A percentile compares a stretch with the other conserved stretches of the same genome.
Conservation (phyloP, 2,113 vertebrate genomes). For the Xenopus laevis region DNA sequence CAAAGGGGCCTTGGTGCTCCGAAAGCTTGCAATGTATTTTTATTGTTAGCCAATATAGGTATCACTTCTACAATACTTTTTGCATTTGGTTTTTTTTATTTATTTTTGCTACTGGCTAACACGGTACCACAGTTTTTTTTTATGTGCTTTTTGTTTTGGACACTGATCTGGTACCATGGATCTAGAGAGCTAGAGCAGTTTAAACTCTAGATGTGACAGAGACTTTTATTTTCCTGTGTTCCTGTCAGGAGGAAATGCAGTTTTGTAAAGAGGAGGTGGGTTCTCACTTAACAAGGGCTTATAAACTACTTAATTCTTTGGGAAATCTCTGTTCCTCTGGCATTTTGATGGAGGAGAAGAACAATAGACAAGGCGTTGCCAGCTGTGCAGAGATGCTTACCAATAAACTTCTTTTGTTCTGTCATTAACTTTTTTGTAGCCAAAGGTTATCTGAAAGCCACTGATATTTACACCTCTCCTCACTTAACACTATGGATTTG, state of each 20-base stretch:
- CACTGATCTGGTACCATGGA: background rate
- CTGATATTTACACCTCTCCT: constrained; percentile 10
- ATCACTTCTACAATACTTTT: too few species aligned
- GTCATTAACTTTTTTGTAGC: constrained; percentile 11
- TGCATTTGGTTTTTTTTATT: too few species aligned
- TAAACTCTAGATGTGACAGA: too few species aligned
- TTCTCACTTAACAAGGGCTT: background rate
- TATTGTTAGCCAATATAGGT: too few species aligned
- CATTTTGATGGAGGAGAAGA: background rate
- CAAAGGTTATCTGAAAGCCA: background rate
- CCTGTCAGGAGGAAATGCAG: background rate
- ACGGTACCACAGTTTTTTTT: too few species aligned
- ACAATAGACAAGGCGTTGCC: background rate
- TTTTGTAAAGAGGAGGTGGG: background rate
- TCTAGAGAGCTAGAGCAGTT: too few species aligned
- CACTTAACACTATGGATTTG: background rate
- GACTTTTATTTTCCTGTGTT: background rate
- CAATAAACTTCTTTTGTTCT: background rate
- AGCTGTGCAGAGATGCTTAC: background rate
- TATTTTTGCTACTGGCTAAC: too few species aligned
- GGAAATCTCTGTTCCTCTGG: background rate
- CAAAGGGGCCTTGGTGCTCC: too few species aligned
- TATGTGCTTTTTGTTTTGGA: too few species aligned
- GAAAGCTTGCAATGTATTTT: too few species aligned
- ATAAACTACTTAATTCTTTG: background rate